Evolutionary conservation across 2,797 vertebrate genomes (phyloP), one percentile per base, ranked within the genome.

Genomic region (Parotocinclus haroldoi): DNA sequence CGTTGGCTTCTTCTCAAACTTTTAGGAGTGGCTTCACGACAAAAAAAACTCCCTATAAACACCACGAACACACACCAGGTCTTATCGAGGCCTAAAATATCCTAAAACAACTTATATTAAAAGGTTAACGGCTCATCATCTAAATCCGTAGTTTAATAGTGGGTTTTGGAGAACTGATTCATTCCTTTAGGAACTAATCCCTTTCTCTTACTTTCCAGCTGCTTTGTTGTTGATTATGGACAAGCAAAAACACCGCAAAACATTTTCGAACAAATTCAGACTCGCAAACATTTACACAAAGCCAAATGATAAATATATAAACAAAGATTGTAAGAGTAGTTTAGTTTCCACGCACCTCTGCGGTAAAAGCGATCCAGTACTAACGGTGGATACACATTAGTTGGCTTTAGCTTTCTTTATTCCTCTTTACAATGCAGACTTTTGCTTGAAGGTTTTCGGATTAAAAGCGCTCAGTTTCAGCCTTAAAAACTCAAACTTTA

Each of bases 1-100:
- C 37, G 19, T 50, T 39, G 58, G 58, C 58, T 13, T 9, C 12
- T n/a, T 45, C 18, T 58, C 57, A 58, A 48, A 48, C 27, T 36
- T 13, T 60, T 10, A 50, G 58, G 58, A 61, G 46, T 61, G 58
- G 45, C 58, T 9, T 19, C 7, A 3, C 9, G 5, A 27, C 27
- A 27, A 27, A 27, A 27, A 37, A 48, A 46, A 48, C 9, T 60
- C 44, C 44, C 42, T 13, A 11, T 10, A 60, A 60, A 37, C 12
- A n/a, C 14, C 18, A 10, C 7, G 0, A 27, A 27, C 9, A 42
- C 11, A 27, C 13, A 46, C 4, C 1, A 9, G 13, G 42, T 6
- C 6, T 14, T 1, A 0, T 12, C 39, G 17, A 16, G 7, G 17
- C 1, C 27, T 38, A 40, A 18, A 50, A 11, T 39, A 18, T 38